Conservation (phyloP, 1,140 invertebrate species). For the Drosophila neocordata region DNA sequence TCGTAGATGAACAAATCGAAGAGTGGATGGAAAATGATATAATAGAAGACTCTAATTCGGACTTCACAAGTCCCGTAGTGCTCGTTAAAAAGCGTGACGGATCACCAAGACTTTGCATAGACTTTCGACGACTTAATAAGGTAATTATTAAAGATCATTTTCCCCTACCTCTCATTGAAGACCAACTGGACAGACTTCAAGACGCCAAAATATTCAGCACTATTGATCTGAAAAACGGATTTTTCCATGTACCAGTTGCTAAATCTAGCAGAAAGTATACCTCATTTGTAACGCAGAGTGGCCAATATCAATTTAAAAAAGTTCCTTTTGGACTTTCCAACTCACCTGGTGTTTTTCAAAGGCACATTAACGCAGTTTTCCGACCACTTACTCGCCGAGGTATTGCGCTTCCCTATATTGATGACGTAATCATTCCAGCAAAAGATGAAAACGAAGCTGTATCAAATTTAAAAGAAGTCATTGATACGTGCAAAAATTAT, state of each 20-base stretch:
- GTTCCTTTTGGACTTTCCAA: constrained; percentile 1
- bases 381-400: background rate
- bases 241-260: no score
- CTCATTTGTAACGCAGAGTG: no score
- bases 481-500: no score
- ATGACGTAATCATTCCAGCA: background rate
- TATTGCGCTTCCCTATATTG: background rate
- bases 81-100: constrained; percentile 17
- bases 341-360: background rate
- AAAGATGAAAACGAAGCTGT: background rate
- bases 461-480: no score
- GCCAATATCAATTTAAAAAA: no score
- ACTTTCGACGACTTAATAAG: constrained; percentile 11
- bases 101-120: constrained; percentile 3
- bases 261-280: no score
- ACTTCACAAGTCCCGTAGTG: constrained; percentile 7
- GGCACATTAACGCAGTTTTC: background rate
- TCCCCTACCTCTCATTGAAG: constrained; percentile 12
- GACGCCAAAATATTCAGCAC: constrained; percentile 15
- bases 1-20: constrained; percentile 30
- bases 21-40: background rate
- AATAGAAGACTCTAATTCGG: constrained; percentile 15
- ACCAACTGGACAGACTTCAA: constrained; percentile 7
- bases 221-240: constrained; percentile 11
- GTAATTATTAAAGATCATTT: constrained; percentile 14